These are phyloP conservation scores for Spongia lamella DNA, from an alignment of 37 sponge, comb jelly and placozoan genomes.

Conservation along the genomic window DNA sequence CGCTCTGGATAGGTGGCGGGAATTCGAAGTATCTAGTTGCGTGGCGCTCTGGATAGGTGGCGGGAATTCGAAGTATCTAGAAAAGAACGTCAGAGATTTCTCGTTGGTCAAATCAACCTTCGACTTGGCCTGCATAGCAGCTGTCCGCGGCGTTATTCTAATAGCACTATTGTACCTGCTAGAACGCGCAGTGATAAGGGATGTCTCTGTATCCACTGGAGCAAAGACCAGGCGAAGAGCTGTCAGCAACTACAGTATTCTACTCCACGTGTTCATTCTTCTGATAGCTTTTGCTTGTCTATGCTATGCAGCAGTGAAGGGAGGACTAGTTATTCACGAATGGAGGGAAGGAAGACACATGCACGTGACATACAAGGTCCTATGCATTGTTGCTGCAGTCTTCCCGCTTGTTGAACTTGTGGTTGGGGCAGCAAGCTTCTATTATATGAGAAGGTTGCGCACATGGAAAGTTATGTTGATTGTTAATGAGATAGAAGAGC, in stretches of 20 bases:
- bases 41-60: constrained; percentile 64
- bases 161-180: constrained; percentile 43
- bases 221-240: too few relatives aligned
- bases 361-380: constrained; percentile 65
- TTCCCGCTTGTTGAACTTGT: constrained; percentile 55
- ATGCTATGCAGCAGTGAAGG: constrained; percentile 58
- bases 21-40: constrained; percentile 42
- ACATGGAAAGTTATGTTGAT: constrained; percentile 28
- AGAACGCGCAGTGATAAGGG: constrained; percentile 37
- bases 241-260: too few relatives aligned
- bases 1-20: constrained; percentile 69
- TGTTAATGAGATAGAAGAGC: constrained; percentile 20
- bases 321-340: constrained; percentile 27
- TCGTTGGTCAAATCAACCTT: constrained; percentile 61
- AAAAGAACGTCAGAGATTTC: constrained; percentile 67
- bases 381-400: constrained; percentile 30
- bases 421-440: constrained; percentile 20
- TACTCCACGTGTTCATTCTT: constrained; percentile 28
- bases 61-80: constrained; percentile 46
- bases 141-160: constrained; percentile 48
- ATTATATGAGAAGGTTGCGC: constrained; percentile 30
- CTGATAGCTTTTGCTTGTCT: constrained; percentile 2
- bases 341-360: constrained; percentile 6
- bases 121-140: constrained; percentile 72
- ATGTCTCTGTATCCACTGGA: background rate